Conservation (phyloP, 2,113 vertebrate genomes). For the Pachyramphus minor region DNA sequence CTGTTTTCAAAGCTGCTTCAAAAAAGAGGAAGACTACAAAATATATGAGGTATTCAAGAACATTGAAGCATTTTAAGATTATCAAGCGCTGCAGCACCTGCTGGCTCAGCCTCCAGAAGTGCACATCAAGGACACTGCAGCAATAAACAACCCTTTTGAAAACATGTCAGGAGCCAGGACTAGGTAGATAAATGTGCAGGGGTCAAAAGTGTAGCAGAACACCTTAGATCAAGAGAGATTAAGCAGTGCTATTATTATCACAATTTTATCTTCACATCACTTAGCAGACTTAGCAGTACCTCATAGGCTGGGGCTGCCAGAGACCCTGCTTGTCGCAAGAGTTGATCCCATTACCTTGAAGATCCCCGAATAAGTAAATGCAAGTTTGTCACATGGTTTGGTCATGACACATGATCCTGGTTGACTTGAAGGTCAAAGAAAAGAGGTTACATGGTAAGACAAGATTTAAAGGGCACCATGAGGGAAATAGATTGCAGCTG, state of each 20-base stretch:
- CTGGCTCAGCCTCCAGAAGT: slow-evolving; percentile 40
- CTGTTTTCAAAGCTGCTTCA: not conserved
- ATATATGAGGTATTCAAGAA: slow-evolving; percentile 4
- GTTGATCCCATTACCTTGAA: not conserved
- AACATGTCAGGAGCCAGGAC: not conserved
- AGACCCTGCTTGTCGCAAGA: not conserved
- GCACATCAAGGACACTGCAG: slow-evolving; percentile 47
- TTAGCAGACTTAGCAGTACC: not conserved
- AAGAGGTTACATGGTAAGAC: not conserved
- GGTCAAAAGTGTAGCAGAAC: not conserved
- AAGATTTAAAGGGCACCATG: not conserved
- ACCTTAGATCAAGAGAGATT: not conserved
- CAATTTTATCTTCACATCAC: not conserved
- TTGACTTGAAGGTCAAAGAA: not conserved
- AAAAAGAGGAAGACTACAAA: not conserved
- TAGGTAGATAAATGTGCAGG: not conserved
- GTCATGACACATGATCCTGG: not conserved
- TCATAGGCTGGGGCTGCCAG: not conserved
- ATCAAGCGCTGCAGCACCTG: not conserved
- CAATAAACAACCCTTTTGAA: not conserved
- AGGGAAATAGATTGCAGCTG: not conserved
- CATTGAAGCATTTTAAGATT: slow-evolving; percentile 37
- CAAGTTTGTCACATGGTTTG: not conserved
- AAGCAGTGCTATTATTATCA: not conserved
- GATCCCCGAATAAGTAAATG: not conserved